Conservation (phyloP, 1,140 invertebrate genomes). For the Zeugodacus cucurbitae region DNA sequence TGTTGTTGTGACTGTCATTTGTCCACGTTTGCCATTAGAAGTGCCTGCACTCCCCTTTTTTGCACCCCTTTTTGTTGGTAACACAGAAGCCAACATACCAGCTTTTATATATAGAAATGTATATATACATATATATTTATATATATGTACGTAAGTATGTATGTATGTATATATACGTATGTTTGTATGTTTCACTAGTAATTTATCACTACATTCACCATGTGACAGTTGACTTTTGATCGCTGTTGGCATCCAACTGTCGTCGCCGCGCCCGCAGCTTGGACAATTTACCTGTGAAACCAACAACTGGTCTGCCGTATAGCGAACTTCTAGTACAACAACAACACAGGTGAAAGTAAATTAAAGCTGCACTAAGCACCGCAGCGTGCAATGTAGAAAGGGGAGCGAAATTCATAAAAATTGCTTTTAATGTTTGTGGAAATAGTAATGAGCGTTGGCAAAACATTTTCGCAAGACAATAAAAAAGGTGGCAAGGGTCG, state of each 20-base stretch:
- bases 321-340: too few species aligned
- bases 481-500: neutral
- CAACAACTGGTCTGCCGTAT: neutral
- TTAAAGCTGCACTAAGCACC: too few species aligned
- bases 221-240: slow-evolving; percentile 7
- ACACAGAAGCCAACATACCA: too few species aligned
- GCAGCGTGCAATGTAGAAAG: neutral
- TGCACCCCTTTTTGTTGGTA: neutral
- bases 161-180: neutral
- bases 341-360: neutral
- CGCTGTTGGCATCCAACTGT: neutral
- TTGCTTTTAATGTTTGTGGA: neutral
- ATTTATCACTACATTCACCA: neutral
- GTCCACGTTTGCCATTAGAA: neutral
- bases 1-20: neutral
- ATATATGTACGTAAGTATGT: neutral
- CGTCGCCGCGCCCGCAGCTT: neutral
- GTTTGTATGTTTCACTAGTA: neutral
- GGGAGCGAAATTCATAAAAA: neutral
- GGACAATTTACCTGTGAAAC: neutral
- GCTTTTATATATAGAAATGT: too few species aligned
- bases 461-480: neutral
- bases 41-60: neutral
- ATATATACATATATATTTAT: too few species aligned
- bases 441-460: neutral